phyloP scores from a whole-genome alignment of 2,113 vertebrate species.

The Oryzias javanicus region DNA sequence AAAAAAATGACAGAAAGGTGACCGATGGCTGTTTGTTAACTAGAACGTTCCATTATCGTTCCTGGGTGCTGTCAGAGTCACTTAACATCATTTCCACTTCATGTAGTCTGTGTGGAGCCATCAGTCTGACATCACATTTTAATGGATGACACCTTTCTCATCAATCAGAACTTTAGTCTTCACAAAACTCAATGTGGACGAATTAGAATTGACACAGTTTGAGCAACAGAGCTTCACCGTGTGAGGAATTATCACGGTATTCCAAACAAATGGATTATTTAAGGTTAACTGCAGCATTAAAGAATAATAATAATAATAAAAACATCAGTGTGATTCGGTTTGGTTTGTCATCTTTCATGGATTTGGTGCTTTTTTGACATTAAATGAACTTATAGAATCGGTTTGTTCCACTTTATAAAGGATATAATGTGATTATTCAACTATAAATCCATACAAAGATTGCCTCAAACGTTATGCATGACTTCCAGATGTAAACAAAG shows the following conservation, averaged over 20 bases:
- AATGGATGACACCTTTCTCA: slow-evolving; percentile 7
- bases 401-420: too few relatives aligned
- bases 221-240: neutral
- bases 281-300: neutral
- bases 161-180: neutral
- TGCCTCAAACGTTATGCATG: too few relatives aligned
- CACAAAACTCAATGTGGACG: neutral
- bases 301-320: neutral
- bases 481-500: too few relatives aligned
- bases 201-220: slow-evolving; percentile 8
- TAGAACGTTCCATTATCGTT: slow-evolving; percentile 13
- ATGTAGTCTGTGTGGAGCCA: neutral
- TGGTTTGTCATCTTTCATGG: too few relatives aligned
- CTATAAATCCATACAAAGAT: too few relatives aligned
- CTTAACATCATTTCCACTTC: slow-evolving; percentile 17
- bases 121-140: neutral
- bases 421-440: too few relatives aligned
- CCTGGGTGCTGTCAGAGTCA: slow-evolving; percentile 25
- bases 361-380: too few relatives aligned
- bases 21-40: slow-evolving; percentile 5
- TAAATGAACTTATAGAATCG: too few relatives aligned
- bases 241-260: neutral
- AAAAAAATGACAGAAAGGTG: neutral
- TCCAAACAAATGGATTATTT: neutral
- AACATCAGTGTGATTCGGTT: too few relatives aligned